Evolutionary conservation across 1,140 invertebrate species (phyloP).

Genomic region (Drosophila lini): DNA sequence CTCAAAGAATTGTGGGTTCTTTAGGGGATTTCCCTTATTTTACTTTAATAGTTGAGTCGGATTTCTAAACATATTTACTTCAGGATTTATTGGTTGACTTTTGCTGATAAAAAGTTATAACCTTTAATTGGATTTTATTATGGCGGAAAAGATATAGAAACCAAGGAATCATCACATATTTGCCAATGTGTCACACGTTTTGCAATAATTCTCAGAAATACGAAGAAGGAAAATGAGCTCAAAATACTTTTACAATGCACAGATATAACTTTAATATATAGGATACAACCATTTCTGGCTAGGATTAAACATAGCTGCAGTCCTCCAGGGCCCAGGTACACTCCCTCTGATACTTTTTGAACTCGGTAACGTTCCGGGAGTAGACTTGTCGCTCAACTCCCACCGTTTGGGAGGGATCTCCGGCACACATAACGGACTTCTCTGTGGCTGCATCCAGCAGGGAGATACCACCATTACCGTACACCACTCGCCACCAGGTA

Average conservation of each 20-base stretch:
- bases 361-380: conserved; percentile 43
- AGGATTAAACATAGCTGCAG: conserved; percentile 51
- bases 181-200: neutral
- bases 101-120: neutral
- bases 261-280: neutral
- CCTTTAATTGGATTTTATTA: neutral
- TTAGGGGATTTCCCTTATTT: neutral
- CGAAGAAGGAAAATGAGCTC: neutral
- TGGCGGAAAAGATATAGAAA: neutral
- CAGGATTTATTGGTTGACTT: neutral
- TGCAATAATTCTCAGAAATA: neutral
- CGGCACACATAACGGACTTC: conserved; percentile 55
- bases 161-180: neutral
- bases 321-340: conserved; percentile 71
- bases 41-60: neutral
- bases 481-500: conserved; percentile 52
- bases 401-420: conserved; percentile 50
- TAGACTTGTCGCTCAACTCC: conserved; percentile 60
- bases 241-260: neutral
- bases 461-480: conserved; percentile 36
- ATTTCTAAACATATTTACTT: neutral
- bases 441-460: conserved; percentile 47
- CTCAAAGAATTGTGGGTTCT: neutral
- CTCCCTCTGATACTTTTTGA: conserved; percentile 43
- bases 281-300: neutral